Base-by-base conservation (phyloP, 2,113 vertebrate species). In the Planiliza haematocheilus region DNA sequence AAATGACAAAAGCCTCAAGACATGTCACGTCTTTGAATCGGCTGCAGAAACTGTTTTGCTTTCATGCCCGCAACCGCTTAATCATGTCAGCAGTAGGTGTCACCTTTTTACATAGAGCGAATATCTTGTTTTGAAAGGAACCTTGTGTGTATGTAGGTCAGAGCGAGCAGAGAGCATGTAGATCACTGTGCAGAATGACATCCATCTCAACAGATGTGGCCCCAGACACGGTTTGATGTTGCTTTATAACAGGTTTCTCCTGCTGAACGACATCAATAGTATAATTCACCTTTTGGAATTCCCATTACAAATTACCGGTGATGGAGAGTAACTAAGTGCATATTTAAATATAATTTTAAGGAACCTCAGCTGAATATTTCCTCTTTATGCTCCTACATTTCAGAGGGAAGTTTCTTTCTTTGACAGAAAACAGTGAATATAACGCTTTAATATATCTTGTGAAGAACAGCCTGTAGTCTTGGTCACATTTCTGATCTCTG, bases 111-210 rank as follows among this genome's bases (percentile, higher is more conserved):
- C 11, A 45, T 52, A 17, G 8, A n/a, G 38, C 46, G 50, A 62
- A 70, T 75, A 48, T 79, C 46, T 66, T 66, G 69, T 82, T 86
- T 66, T 62, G 58, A 50, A 56, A 65, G 24, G 13, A 78, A 30
- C 60, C 67, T 45, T 63, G 70, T 56, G 68, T 70, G 64, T 62
- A 90, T 81, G 71, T 86, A 82, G 88, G 82, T 85, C 86, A 86
- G 64, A 67, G 70, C 6, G 36, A 70, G 43, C 24, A 36, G 58
- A 7, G 0, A 70, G 62, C 70, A 56, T 7, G 10, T 61, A 71
- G 45, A 84, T 79, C 52, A 41, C 34, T 2, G 16, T 41, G 7
- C 46, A 48, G 69, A 82, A 61, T 51, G 58, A 61, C 64, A 73
- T 55, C 66, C 45, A 62, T 82, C 66, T 66, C 9, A 71, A 21